Percentiles rank a stretch among this genome's conserved stretches.
Conservation (phyloP, 2,113 vertebrate genomes). For the Damaliscus lunatus region DNA sequence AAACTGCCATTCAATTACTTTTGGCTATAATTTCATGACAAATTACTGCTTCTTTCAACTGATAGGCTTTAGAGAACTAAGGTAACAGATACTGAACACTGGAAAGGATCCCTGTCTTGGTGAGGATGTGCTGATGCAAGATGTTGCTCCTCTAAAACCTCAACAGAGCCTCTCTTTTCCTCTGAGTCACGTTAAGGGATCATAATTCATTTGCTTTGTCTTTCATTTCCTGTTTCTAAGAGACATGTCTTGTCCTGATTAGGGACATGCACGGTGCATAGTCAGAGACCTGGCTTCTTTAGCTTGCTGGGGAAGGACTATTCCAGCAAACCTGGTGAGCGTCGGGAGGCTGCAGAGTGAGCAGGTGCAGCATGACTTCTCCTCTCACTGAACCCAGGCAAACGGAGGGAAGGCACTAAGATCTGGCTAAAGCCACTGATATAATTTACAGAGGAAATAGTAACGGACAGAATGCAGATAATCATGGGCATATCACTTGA, state of each 20-base stretch:
- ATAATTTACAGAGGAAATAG: neutral
- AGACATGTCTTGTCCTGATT: neutral
- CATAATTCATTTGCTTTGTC: constrained; percentile 22
- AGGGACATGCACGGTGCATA: accelerated
- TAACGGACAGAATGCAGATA: neutral
- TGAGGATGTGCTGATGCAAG: constrained; percentile 30
- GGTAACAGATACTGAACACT: constrained; percentile 23
- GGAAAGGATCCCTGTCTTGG: constrained; percentile 6
- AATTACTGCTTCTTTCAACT: constrained; percentile 36
- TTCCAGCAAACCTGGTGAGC: neutral
- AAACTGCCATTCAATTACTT: constrained; percentile 52
- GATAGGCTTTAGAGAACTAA: constrained; percentile 31
- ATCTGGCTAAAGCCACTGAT: neutral
- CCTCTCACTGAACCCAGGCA: neutral
- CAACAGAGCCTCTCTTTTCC: neutral
- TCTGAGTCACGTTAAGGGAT: neutral
- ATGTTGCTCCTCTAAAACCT: neutral
- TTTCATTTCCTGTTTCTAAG: constrained; percentile 9
- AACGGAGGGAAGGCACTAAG: neutral
- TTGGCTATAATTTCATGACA: constrained; percentile 35
- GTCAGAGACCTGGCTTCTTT: neutral
- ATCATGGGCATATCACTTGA: neutral
- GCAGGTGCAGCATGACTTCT: neutral
- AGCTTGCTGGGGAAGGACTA: neutral
- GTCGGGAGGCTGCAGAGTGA: neutral